Base-by-base conservation (phyloP, 1,140 invertebrate genomes). In the Asbolus verrucosus region DNA sequence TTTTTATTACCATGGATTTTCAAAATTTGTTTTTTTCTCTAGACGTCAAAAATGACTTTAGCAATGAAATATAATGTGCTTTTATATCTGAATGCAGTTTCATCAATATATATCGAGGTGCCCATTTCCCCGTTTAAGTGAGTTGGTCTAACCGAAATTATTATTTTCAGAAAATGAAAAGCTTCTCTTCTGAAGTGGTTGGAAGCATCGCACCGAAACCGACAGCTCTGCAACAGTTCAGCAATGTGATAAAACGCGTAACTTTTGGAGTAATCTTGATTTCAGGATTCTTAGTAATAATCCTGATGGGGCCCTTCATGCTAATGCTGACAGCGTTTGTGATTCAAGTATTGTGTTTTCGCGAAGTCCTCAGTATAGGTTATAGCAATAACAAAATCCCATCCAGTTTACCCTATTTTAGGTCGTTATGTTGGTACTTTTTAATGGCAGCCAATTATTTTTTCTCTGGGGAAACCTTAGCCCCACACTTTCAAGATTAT, bases 291-390 rank as follows among this genome's bases (percentile, higher is more conserved):
- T 90, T 89, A 72, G 83, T 97, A 13, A 89, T 99, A 59, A 96
- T 99, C 76, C 97, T 94, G 83, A 88, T 93, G 8, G 98, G 98
- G 59, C 96, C 97, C 18, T 83, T 98, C 69, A 94, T 94, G 73
- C 85, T 99, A 21, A 97, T 98, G 89, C 86, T 95, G 46, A 91
- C 94, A 74, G 96, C 95, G 1, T 84, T 99, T 65, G 82, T 92
- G 60, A 94, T 99, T 1, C 98, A 99, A 91, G 92, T 99, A 15
- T 98, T 98, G 88, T 99, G 98, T 83, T 99, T 98, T 83, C 93
- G 96, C 81, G 98, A 99, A 84, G 98, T 99, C 50, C 99, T 99
- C 81, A 97, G 96, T 73, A 99, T 99, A 82, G 98, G 97, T 4
- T 98, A 99, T 82, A 92, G 95, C 21, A 96, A 98, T 0, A 99